Conservation (phyloP, 1,140 invertebrate genomes). For the Aphaenogaster rudis region DNA sequence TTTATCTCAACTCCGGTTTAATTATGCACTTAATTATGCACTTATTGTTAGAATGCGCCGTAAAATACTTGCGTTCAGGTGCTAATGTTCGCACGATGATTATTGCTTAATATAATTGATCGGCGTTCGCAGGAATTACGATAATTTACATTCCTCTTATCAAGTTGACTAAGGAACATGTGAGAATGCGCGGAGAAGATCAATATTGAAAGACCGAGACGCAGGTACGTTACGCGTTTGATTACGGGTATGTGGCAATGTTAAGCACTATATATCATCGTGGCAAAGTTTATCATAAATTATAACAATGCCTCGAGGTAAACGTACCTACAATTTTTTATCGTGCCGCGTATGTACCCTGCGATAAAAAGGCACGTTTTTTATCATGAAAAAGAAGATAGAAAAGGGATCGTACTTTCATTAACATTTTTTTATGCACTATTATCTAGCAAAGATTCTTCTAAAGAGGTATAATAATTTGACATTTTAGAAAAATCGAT, state of each 20-base stretch:
- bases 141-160: not conserved
- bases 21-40: not conserved
- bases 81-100: not conserved
- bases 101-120: not conserved
- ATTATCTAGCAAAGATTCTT: not conserved
- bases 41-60: not conserved
- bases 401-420: not conserved
- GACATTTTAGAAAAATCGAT: not conserved
- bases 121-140: not conserved
- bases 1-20: not conserved
- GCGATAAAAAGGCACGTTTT: constrained; percentile 41
- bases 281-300: constrained; percentile 28
- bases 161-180: not conserved
- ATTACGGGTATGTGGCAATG: not conserved
- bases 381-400: not conserved
- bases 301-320: constrained; percentile 5
- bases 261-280: constrained; percentile 33
- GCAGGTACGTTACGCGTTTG: not conserved
- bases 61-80: not conserved
- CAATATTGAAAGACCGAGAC: not conserved
- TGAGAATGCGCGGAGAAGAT: not conserved
- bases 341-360: not conserved
- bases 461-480: not conserved
- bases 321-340: not conserved
- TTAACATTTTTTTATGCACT: not conserved